Base-by-base conservation (phyloP, 1,140 invertebrate species). In the Dendrolimus kikuchii region DNA sequence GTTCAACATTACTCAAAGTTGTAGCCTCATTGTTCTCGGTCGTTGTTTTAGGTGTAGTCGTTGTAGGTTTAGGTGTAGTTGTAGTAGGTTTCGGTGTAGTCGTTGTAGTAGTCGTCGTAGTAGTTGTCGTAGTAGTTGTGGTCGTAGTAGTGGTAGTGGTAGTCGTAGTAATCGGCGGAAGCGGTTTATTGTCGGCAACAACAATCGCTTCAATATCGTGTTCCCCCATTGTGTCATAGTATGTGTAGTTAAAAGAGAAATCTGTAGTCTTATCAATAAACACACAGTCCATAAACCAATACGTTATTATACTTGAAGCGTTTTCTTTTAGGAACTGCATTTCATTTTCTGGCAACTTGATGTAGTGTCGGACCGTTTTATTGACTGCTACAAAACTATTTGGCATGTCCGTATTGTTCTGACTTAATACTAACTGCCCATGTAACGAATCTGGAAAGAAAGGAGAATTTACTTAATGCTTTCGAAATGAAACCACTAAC, bases 211-310 rank as follows among this genome's bases (percentile, higher is more conserved):
- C 92, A 49, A 95, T 76, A n/a, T 86, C 80, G 66, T 92, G 90
- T n/a, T 89, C 81, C 59, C 80, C 66, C 69, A 91, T 90, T 8
- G 90, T 72, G 59, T 87, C 82, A 2, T 88, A 87, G 69, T 93
- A 95, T 65, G 91, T 92, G 56, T 90, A 90, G 49, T 77, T 68
- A 57, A 93, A 91, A 36, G 84, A 76, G 39, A 90, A 89, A 74
- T 92, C 88, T 48, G 81, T 84, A 0, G 91, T 91, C 54, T 89
- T 77, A 42, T 92, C 93, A 54, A 92, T 89, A 78, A 92, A 93
- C 60, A 89, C 84, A 67, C 93, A 95, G 69, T 95, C 91, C 45
- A 94, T 87, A 68, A 94, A 95, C 94, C 94, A 95, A 71, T 91
- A 94, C 6, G 92, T 92, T 10, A 89, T 75, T 8, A 93, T 81